A percentile compares a stretch with the other conserved stretches of the same genome.
These are phyloP conservation scores for Epicauta chinensis DNA, from an alignment of 1,140 invertebrate genomes.

Conservation along the genomic window DNA sequence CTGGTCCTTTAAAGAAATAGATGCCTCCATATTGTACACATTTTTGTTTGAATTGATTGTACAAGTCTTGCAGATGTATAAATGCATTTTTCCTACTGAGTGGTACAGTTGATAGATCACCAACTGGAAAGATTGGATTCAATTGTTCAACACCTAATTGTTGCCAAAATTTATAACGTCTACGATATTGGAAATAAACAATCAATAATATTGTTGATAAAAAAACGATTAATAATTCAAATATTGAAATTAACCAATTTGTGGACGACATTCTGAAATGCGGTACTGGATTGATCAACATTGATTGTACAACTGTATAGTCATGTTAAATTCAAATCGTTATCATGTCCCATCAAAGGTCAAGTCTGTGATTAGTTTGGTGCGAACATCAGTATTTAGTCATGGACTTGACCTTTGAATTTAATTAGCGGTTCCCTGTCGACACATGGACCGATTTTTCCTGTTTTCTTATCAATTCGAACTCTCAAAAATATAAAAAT, in stretches of 20 bases:
- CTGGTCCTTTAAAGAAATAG: slow-evolving; percentile 12
- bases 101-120: slow-evolving; percentile 10
- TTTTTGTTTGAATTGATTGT: slow-evolving; percentile 33
- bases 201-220: slow-evolving; percentile 1
- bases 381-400: too few relatives aligned
- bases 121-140: slow-evolving; percentile 16
- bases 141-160: slow-evolving; percentile 16
- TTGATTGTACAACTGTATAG: too few relatives aligned
- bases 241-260: background rate
- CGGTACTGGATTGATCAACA: too few relatives aligned
- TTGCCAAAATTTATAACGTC: slow-evolving; percentile 20
- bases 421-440: too few relatives aligned
- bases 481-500: too few relatives aligned
- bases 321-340: too few relatives aligned
- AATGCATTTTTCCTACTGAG: slow-evolving; percentile 1
- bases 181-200: slow-evolving; percentile 1
- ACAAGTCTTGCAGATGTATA: slow-evolving; percentile 23
- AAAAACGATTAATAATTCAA: slow-evolving; percentile 3
- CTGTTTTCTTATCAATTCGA: too few relatives aligned
- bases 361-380: too few relatives aligned
- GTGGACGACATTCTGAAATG: too few relatives aligned
- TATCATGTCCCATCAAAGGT: too few relatives aligned
- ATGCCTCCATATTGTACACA: slow-evolving; percentile 18
- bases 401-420: too few relatives aligned
- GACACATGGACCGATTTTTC: too few relatives aligned